Percentiles rank a stretch among this genome's conserved stretches.
Evolutionary conservation across 2,888 invertebrate genomes (phyloP).

Genomic region (Ormyrus thymus): DNA sequence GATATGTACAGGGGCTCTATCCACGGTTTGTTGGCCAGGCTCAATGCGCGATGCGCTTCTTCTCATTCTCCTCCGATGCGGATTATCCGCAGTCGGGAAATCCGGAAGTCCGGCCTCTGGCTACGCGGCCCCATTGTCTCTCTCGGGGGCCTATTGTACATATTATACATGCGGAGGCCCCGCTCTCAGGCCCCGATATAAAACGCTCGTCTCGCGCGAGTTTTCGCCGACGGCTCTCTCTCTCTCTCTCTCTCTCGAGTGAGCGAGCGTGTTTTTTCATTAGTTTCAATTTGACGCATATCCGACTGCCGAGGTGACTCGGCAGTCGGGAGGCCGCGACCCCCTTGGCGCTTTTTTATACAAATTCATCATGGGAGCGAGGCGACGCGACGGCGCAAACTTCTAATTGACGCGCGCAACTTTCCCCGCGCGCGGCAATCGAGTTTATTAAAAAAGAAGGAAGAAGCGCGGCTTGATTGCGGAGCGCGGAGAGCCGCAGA

Average conservation of each 20-base stretch:
- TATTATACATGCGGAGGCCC: too few species aligned
- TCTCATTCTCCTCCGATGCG: conserved; percentile 42
- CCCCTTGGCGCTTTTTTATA: conserved; percentile 56
- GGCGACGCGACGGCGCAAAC: neutral
- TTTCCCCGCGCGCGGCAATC: neutral
- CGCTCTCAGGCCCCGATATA: too few species aligned
- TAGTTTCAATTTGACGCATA: too few species aligned
- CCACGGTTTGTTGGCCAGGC: conserved; percentile 68
- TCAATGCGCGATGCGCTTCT: conserved; percentile 61
- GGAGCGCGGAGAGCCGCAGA: too few species aligned
- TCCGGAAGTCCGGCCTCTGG: conserved; percentile 39
- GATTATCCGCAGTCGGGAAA: conserved; percentile 19
- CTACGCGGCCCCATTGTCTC: neutral
- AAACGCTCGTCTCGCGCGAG: neutral
- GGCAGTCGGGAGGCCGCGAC: neutral
- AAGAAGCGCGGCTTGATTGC: conserved; percentile 16
- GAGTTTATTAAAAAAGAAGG: neutral
- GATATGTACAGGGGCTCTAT: conserved; percentile 55
- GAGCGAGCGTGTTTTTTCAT: too few species aligned
- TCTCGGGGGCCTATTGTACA: too few species aligned
- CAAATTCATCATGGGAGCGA: conserved; percentile 61
- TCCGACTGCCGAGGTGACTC: neutral
- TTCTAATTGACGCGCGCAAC: neutral
- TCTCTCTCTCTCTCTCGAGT: neutral
- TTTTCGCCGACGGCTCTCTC: neutral